These are phyloP conservation scores for Furcula furcula DNA, from an alignment of 2,888 invertebrate species.

Conservation along the genomic window DNA sequence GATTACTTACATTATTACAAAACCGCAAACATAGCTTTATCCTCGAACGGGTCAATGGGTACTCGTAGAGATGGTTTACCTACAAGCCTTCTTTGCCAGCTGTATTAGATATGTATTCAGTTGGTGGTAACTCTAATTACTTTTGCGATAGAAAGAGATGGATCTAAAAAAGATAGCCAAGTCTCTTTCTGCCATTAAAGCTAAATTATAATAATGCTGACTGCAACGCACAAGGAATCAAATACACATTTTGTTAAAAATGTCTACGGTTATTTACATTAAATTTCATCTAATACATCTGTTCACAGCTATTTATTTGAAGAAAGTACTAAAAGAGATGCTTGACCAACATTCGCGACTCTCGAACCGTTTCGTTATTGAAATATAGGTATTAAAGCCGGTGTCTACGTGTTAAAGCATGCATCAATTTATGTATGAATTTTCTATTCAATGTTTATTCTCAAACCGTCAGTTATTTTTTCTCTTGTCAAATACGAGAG, in stretches of 20 bases:
- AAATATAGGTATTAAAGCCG: conserved; percentile 14
- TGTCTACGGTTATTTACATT: conserved; percentile 21
- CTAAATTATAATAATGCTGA: no score
- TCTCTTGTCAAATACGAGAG: neutral
- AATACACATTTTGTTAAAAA: conserved; percentile 10
- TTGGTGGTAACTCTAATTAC: no score
- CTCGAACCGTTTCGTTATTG: conserved; percentile 18
- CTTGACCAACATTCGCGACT: conserved; percentile 41
- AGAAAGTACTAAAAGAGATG: conserved; percentile 36
- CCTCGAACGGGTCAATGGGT: no score
- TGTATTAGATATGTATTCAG: no score
- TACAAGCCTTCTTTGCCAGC: no score
- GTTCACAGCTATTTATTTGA: conserved; percentile 30
- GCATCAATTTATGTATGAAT: conserved; percentile 8
- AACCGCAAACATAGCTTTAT: no score
- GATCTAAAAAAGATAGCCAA: no score
- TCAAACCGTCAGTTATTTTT: conserved; percentile 6
- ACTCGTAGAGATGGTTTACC: no score
- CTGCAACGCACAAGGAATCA: conserved; percentile 6
- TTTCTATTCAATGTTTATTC: conserved; percentile 14
- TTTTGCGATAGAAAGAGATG: no score
- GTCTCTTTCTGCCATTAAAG: no score
- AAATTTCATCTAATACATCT: conserved; percentile 17
- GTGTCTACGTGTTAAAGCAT: conserved; percentile 14
- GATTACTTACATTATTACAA: no score